Percentiles rank a stretch among this genome's conserved stretches.
phyloP scores from a whole-genome alignment of 2,888 invertebrate genomes.

The Lithophane leautieri region DNA sequence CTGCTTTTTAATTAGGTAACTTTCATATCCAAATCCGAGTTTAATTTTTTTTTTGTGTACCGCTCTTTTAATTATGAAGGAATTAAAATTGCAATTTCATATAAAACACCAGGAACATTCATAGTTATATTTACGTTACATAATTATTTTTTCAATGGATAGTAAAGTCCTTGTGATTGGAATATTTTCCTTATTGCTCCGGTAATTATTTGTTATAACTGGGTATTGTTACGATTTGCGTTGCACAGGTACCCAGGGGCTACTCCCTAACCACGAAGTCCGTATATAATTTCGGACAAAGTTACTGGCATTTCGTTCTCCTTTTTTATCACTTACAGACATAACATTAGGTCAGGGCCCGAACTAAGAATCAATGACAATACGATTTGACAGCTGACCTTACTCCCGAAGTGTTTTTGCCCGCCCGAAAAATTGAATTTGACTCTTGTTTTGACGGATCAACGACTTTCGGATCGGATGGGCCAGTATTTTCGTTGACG shows the following conservation, averaged over 20 bases:
- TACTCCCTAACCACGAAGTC: no score
- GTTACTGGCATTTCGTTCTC: no score
- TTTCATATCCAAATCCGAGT: neutral
- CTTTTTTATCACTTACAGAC: no score
- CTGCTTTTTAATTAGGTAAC: slow-evolving; percentile 5
- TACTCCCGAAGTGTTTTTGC: no score
- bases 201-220: neutral
- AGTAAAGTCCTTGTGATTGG: slow-evolving; percentile 34
- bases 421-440: no score
- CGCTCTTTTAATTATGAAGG: neutral
- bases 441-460: no score
- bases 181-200: slow-evolving; percentile 30
- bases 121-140: neutral
- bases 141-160: slow-evolving; percentile 18
- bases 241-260: neutral
- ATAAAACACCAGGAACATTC: neutral
- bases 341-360: no score
- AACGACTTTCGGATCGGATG: no score
- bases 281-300: no score
- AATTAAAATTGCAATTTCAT: neutral
- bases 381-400: no score
- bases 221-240: slow-evolving; percentile 12
- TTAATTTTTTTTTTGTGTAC: neutral
- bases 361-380: no score
- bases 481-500: no score